Conservation (phyloP, 2,113 vertebrate species). For the Elachura formosa region DNA sequence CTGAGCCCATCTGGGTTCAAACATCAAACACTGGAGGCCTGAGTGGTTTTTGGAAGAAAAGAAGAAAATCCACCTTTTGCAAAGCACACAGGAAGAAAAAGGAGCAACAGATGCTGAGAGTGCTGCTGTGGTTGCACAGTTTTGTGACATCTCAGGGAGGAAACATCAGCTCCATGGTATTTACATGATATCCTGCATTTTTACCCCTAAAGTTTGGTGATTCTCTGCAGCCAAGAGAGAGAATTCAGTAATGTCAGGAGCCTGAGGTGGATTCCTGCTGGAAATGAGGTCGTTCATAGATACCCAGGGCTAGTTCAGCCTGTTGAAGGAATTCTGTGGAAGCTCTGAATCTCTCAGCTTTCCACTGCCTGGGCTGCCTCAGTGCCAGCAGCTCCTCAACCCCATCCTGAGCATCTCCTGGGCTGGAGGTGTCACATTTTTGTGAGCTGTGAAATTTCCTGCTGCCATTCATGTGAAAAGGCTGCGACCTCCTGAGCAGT, state of each 20-base stretch:
- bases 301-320: not conserved
- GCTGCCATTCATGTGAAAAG: not conserved
- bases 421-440: not conserved
- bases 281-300: not conserved
- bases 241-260: not conserved
- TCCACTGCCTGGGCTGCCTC: not conserved
- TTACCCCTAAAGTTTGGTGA: accelerated
- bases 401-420: not conserved
- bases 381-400: not conserved
- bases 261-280: not conserved
- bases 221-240: not conserved
- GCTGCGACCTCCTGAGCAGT: not conserved
- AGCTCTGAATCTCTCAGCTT: not conserved
- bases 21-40: not conserved
- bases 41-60: not conserved
- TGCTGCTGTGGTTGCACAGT: not conserved
- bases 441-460: not conserved
- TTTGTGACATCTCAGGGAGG: not conserved
- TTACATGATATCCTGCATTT: not conserved
- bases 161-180: not conserved
- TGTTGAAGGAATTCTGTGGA: not conserved
- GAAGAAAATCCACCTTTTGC: not conserved
- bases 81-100: not conserved
- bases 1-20: not conserved
- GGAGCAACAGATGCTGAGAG: not conserved